Conservation (phyloP, 2,113 vertebrate genomes). For the Istiophorus platypterus region DNA sequence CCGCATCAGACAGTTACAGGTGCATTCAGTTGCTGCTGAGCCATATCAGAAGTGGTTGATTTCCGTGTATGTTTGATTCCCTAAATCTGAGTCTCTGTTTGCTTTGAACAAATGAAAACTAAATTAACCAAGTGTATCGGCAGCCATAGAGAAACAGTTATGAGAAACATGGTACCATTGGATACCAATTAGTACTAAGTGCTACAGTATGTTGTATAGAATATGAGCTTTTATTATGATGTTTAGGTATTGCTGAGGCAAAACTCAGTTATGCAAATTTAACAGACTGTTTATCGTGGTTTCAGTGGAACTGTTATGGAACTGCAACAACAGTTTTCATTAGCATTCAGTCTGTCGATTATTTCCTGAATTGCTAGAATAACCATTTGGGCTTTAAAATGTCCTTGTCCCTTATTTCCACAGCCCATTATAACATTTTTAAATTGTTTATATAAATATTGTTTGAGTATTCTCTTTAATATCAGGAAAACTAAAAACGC, state of each 20-base stretch:
- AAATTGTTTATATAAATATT: background rate
- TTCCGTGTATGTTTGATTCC: slow-evolving; percentile 4
- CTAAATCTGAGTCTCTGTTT: slow-evolving; percentile 11
- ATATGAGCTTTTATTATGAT: background rate
- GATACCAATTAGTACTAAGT: background rate
- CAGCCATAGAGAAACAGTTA: background rate
- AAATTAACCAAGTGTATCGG: background rate
- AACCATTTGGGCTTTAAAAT: background rate
- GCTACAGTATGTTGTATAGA: background rate
- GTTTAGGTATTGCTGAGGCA: background rate
- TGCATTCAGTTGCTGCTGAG: background rate
- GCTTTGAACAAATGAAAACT: background rate
- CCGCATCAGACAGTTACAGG: background rate
- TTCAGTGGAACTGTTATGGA: background rate
- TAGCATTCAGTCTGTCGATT: background rate
- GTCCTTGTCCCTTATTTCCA: background rate
- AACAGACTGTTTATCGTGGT: background rate
- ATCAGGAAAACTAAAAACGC: background rate
- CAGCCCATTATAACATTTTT: background rate
- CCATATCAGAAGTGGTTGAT: background rate
- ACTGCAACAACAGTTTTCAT: background rate
- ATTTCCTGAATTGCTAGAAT: background rate
- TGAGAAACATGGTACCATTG: background rate
- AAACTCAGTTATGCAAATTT: background rate
- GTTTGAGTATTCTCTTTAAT: background rate